These are phyloP conservation scores for Melieria omissa DNA, from an alignment of 2,888 invertebrate genomes.

Conservation along the genomic window DNA sequence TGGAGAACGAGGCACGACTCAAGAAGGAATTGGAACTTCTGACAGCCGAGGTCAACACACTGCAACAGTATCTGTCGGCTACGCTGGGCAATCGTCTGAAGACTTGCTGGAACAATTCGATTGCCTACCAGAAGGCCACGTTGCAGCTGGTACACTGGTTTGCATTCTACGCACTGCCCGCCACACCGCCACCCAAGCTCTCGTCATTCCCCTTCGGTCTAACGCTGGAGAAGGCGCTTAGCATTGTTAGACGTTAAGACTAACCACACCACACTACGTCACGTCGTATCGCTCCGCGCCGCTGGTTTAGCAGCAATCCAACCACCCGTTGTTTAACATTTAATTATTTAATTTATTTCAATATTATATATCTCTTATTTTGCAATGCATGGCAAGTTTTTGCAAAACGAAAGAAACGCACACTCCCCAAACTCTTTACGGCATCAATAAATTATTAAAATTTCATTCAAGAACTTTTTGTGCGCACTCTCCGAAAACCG, in stretches of 20 bases:
- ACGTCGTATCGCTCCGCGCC: background rate
- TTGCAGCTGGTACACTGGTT: constrained; percentile 57
- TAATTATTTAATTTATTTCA: constrained; percentile 33
- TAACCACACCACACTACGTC: background rate
- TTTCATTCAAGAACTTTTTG: too few species aligned
- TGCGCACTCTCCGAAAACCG: too few species aligned
- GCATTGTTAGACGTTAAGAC: constrained; percentile 42
- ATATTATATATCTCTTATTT: constrained; percentile 10
- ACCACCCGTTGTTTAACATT: constrained; percentile 7
- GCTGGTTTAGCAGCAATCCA: background rate
- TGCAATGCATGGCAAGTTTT: background rate
- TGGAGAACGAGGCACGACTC: constrained; percentile 40
- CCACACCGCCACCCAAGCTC: constrained; percentile 53
- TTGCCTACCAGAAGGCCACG: constrained; percentile 52
- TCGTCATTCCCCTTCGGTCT: constrained; percentile 38
- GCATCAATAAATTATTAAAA: too few species aligned
- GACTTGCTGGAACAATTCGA: constrained; percentile 49
- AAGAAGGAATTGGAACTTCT: constrained; percentile 50
- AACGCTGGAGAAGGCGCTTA: constrained; percentile 46
- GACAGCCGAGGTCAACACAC: constrained; percentile 36
- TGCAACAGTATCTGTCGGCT: constrained; percentile 53
- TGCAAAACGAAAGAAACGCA: too few species aligned
- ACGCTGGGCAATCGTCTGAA: constrained; percentile 55
- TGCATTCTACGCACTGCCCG: constrained; percentile 56
- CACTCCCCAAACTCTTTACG: too few species aligned